These are phyloP conservation scores for Opisthocomus hoazin DNA, from an alignment of 2,113 vertebrate species.

Conservation along the genomic window DNA sequence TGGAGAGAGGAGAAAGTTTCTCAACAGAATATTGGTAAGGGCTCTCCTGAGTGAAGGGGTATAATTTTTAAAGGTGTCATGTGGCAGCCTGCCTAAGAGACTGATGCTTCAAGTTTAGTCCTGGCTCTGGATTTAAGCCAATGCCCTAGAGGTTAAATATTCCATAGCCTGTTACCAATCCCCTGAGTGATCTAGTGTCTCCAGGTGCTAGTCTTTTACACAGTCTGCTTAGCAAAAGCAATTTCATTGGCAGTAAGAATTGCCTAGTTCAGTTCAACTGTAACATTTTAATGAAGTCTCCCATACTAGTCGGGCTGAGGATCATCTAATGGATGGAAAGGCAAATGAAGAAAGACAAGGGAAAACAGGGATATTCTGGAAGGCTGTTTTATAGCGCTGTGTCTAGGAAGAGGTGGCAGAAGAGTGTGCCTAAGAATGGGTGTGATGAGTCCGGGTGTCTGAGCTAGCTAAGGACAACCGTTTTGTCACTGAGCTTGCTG, in stretches of 20 bases:
- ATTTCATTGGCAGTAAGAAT: constrained; percentile 22
- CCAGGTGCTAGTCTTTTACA: constrained; percentile 44
- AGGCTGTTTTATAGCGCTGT: neutral
- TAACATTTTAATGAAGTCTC: constrained; percentile 52
- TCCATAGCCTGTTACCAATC: constrained; percentile 35
- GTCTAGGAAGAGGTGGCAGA: neutral
- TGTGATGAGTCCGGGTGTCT: neutral
- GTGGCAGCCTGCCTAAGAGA: constrained; percentile 33
- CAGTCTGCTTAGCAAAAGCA: neutral
- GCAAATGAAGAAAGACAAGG: neutral
- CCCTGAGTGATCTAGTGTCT: constrained; percentile 14
- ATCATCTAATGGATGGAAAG: neutral
- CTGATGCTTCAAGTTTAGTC: constrained; percentile 26
- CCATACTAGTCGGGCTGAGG: neutral
- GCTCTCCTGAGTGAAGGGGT: neutral
- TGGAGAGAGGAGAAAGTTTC: neutral
- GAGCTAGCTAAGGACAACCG: neutral
- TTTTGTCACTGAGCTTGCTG: neutral
- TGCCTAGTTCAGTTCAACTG: neutral
- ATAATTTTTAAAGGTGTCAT: neutral
- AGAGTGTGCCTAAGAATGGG: neutral
- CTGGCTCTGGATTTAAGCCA: constrained; percentile 36
- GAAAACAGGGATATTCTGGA: neutral
- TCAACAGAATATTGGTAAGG: neutral
- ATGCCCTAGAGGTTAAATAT: constrained; percentile 38